A percentile compares a stretch with the other conserved stretches of the same genome.
These are phyloP conservation scores for Papilio protenor DNA, from an alignment of 2,888 invertebrate genomes.

Conservation along the genomic window DNA sequence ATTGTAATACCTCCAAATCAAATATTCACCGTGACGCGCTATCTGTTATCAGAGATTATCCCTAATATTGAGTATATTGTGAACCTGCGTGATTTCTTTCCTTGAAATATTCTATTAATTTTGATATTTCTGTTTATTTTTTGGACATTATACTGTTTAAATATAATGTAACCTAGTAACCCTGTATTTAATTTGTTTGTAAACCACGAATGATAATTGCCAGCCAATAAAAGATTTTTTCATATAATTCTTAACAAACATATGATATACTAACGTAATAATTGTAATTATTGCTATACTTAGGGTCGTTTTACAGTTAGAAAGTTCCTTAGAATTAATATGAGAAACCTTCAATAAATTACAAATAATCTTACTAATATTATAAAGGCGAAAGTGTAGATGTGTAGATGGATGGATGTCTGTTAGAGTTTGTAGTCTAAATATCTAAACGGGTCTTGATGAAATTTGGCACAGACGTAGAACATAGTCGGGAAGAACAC, in stretches of 20 bases:
- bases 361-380: slow-evolving; percentile 6
- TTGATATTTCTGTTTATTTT: not conserved
- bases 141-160: not conserved
- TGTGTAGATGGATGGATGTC: too few relatives aligned
- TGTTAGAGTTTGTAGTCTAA: too few relatives aligned
- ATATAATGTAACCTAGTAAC: not conserved
- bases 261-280: too few relatives aligned
- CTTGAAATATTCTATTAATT: not conserved
- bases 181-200: not conserved
- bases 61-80: slow-evolving; percentile 35
- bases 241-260: too few relatives aligned
- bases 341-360: too few relatives aligned
- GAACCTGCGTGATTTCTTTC: slow-evolving; percentile 1
- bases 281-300: too few relatives aligned
- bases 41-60: slow-evolving; percentile 41
- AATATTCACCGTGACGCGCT: slow-evolving; percentile 31
- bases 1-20: slow-evolving; percentile 36
- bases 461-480: too few relatives aligned
- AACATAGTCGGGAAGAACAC: too few relatives aligned
- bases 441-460: too few relatives aligned
- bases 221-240: too few relatives aligned
- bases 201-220: not conserved
- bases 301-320: not conserved
- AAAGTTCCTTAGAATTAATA: not conserved
- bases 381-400: too few relatives aligned